Base-by-base conservation (phyloP, 2,888 invertebrate genomes). In the Hemaris fuciformis region DNA sequence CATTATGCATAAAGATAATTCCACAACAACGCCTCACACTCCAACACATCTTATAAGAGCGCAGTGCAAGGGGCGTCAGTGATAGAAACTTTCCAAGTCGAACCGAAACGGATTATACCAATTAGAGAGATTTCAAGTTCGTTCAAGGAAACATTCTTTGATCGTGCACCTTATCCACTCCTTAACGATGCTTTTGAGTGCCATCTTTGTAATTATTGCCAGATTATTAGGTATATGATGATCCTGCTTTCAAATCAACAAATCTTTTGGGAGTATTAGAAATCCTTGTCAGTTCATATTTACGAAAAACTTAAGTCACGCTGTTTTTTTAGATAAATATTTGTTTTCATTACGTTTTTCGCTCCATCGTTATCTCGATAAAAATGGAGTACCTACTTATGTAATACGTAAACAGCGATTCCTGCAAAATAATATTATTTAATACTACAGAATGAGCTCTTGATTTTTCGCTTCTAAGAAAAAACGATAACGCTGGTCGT, bases 81-180 rank as follows among this genome's bases (percentile, higher is more conserved):
- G 66, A 74, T 71, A 72, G 68, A 70, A 72, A 66, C 71, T 68
- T 71, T 64, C 38, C 66, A 73, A 70, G 68, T 65, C 64, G 69
- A 72, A 75, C 70, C 68, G 76, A 72, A 68, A 76, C 74, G 84
- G 88, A 87, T 89, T 88, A 87, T 79, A 74, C 87, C 88, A 89
- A 89, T 89, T 89, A 88, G 84, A 84, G 80, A 80, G 87, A 83
- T 87, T 84, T 78, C 67, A 73, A 81, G 77, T 79, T 77, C 72
- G 69, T 75, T 73, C 66, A 66, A 70, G 73, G 70, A 81, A 80
- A 68, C 68, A 77, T 81, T 83, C 84, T 83, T 85, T 84, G 83
- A 84, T 81, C 79, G 62, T 65, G 70, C 64, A 71, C 72, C 77
- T 78, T 76, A 76, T 75, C 74, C 69, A 67, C 66, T 71, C 66